Base-by-base conservation (phyloP, 2,113 vertebrate genomes). In the Callaeas wilsoni region DNA sequence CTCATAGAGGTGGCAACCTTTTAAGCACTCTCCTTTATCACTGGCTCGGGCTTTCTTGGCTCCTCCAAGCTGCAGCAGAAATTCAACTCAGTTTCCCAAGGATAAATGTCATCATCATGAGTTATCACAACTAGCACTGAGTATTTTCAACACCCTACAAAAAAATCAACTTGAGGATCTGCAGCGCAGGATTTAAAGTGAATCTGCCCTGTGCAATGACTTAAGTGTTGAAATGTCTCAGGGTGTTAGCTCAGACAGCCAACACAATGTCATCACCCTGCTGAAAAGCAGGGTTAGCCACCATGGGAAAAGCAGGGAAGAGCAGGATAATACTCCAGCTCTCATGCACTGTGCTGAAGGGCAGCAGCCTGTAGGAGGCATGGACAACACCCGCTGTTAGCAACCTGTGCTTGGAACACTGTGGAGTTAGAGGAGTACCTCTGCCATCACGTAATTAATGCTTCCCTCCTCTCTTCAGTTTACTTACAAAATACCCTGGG, bases 331-430 rank as follows among this genome's bases (percentile, higher is more conserved):
- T 33, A 13, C 4, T 73, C n/a, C 0, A 2, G 3, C 41, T 62
- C n/a, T 15, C 13, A 7, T 0, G 3, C 10, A 13, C 3, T 21
- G 5, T 35, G 0, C 21, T 20, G 59, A 77, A 65, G 71, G 26
- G 16, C 64, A 42, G 32, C 20, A 70, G 17, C 6, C 8, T 42
- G 39, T 19, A 16, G 9, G 68, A 37, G 42, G 7, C 29, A 81
- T 1, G 15, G 64, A 21, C 29, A 79, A 12, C 21, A 50, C 11
- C 9, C 9, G 1, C 5, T 32, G 30, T 41, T n/a, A 76, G 29
- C n/a, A 79, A 29, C 18, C 15, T 59, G 25, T 7, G 13, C 13
- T 33, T 68, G 25, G 83, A 47, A 64, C 59, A 53, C 13, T 12
- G 37, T 39, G 42, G 23, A 27, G 22, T 30, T 75, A 74, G 32